Percentiles rank a stretch among this genome's conserved stretches.
These are phyloP conservation scores for Megamerina dolium DNA, from an alignment of 2,888 invertebrate genomes.

Conservation along the genomic window DNA sequence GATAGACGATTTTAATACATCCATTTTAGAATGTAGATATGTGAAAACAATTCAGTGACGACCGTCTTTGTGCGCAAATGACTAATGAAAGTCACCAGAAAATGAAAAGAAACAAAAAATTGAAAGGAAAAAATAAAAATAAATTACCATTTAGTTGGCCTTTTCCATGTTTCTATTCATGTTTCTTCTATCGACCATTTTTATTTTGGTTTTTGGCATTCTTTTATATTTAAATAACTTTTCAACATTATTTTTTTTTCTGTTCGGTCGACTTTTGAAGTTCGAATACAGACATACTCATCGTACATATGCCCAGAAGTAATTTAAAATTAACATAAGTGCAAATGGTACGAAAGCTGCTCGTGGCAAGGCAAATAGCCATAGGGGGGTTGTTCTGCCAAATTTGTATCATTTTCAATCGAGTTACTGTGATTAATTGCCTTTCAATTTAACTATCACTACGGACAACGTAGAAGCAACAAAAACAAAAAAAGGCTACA, in stretches of 20 bases:
- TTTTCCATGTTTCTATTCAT: constrained; percentile 24
- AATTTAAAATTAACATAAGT: not conserved
- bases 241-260: constrained; percentile 7
- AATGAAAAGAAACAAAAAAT: no score
- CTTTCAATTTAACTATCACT: constrained; percentile 29
- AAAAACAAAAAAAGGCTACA: no score
- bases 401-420: constrained; percentile 35
- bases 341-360: constrained; percentile 22
- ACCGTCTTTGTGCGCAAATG: constrained; percentile 18
- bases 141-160: constrained; percentile 35
- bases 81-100: constrained; percentile 36
- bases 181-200: not conserved
- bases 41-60: no score
- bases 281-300: not conserved
- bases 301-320: not conserved
- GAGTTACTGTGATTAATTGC: constrained; percentile 39
- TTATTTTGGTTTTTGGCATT: not conserved
- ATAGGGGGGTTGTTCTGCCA: not conserved
- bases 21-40: no score
- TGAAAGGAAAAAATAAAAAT: no score
- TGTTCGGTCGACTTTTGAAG: constrained; percentile 8
- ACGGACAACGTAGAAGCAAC: not conserved
- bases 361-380: constrained; percentile 11
- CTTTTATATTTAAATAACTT: constrained; percentile 4
- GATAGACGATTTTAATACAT: no score